Evolutionary conservation across 64 coral and sea anemone genomes (phyloP).

Genomic region (Anthopleura sola): DNA sequence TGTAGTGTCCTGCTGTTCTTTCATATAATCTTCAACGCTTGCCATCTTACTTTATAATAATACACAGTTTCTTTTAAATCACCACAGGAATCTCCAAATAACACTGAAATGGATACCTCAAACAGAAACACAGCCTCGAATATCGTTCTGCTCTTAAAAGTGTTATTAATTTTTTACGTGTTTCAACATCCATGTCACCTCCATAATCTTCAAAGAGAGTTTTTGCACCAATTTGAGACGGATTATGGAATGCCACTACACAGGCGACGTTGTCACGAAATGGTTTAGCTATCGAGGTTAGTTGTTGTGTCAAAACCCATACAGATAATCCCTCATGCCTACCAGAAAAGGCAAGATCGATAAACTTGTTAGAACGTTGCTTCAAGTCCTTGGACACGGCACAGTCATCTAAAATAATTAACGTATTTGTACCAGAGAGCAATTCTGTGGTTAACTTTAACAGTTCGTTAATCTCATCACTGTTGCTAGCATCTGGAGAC

Average conservation of each 20-base stretch:
- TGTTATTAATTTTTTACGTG: slow-evolving; percentile 12
- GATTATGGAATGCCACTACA: slow-evolving; percentile 21
- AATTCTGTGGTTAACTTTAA: slow-evolving; percentile 29
- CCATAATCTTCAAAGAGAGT: slow-evolving; percentile 38
- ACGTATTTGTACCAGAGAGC: slow-evolving; percentile 27
- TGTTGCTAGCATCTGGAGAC: slow-evolving; percentile 24
- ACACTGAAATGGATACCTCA: slow-evolving; percentile 22
- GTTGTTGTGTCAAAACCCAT: slow-evolving; percentile 39
- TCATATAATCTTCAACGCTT: slow-evolving; percentile 18
- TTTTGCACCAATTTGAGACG: slow-evolving; percentile 11
- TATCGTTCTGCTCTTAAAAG: slow-evolving; percentile 37
- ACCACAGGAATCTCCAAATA: slow-evolving; percentile 34
- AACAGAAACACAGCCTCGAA: slow-evolving; percentile 44
- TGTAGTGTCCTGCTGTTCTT: neutral
- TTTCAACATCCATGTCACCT: slow-evolving; percentile 25
- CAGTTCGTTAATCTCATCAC: slow-evolving; percentile 31
- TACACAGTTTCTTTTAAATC: slow-evolving; percentile 29
- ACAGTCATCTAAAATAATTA: slow-evolving; percentile 33
- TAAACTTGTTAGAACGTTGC: slow-evolving; percentile 34
- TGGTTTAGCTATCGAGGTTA: slow-evolving; percentile 39
- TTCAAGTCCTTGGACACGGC: slow-evolving; percentile 18
- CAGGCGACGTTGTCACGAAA: slow-evolving; percentile 31
- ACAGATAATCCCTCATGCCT: slow-evolving; percentile 28
- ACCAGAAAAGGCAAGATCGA: slow-evolving; percentile 24
- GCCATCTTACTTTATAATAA: neutral